A percentile compares a stretch with the other conserved stretches of the same genome.
Evolutionary conservation across 2,113 vertebrate genomes (phyloP).

Genomic region (Echinops telfairi): DNA sequence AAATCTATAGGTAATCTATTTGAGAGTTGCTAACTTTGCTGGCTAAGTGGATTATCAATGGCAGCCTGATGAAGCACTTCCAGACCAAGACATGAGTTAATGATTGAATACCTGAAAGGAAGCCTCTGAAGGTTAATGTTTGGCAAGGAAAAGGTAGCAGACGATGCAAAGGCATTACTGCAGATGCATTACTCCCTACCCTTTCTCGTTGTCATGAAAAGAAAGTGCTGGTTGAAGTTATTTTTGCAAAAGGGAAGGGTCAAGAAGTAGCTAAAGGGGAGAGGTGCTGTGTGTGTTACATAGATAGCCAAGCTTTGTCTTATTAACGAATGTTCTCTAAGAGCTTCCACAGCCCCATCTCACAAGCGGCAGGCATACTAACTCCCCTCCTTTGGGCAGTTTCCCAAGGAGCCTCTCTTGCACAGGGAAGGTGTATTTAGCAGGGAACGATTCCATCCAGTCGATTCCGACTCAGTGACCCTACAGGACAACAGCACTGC

Average conservation of each 20-base stretch:
- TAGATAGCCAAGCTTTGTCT: conserved; percentile 38
- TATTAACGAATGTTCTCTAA: conserved; percentile 45
- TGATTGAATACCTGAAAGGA: conserved; percentile 45
- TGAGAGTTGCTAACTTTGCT: not conserved
- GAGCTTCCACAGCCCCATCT: not conserved
- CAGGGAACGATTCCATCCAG: not conserved
- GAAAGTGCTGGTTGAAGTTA: not conserved
- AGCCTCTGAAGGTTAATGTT: conserved; percentile 40
- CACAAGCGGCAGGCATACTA: conserved; percentile 38
- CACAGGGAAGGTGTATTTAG: not conserved
- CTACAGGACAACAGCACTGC: too few relatives aligned
- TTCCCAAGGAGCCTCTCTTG: not conserved
- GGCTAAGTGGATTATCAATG: not conserved
- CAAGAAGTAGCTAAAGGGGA: conserved; percentile 40
- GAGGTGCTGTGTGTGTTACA: not conserved
- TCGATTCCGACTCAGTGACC: too few relatives aligned
- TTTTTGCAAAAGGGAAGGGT: conserved; percentile 11
- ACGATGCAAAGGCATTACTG: not conserved
- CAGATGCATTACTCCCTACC: not conserved
- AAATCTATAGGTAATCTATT: conserved; percentile 42
- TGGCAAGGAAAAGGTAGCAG: not conserved
- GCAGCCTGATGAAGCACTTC: conserved; percentile 44
- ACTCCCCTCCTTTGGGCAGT: conserved; percentile 10
- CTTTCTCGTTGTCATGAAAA: conserved; percentile 4
- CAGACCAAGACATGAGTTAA: conserved; percentile 62